These are phyloP conservation scores for Epizoanthus scotinus DNA, from an alignment of 92 coral and sea anemone genomes.

Conservation along the genomic window DNA sequence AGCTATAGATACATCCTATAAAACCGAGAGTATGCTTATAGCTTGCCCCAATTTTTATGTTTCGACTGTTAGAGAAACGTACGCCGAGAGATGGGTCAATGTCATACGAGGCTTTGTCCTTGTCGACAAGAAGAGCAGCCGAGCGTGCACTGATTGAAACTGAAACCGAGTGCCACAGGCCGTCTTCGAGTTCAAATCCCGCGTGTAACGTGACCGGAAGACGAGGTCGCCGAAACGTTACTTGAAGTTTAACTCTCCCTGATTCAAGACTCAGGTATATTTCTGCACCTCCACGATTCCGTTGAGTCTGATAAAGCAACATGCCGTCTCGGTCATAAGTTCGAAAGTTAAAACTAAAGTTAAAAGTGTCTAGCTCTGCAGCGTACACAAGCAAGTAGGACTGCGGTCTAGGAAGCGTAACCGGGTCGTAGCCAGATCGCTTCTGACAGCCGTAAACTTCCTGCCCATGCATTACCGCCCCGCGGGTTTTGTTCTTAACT, in stretches of 20 bases:
- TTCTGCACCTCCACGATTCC: constrained; percentile 43
- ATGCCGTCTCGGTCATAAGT: constrained; percentile 79
- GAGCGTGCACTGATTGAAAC: constrained; percentile 57
- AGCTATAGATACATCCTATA: constrained; percentile 84
- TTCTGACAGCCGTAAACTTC: constrained; percentile 33
- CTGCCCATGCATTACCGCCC: constrained; percentile 47
- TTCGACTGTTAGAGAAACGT: constrained; percentile 49
- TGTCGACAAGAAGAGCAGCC: constrained; percentile 60
- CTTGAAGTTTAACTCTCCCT: constrained; percentile 64
- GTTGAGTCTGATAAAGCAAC: constrained; percentile 59
- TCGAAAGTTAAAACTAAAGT: constrained; percentile 79
- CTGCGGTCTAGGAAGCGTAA: constrained; percentile 64
- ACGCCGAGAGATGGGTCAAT: constrained; percentile 23
- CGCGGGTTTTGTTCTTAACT: constrained; percentile 38
- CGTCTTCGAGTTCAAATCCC: constrained; percentile 63
- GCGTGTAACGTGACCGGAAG: constrained; percentile 45
- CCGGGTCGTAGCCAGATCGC: constrained; percentile 54
- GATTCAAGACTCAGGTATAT: constrained; percentile 55
- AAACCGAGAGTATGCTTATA: constrained; percentile 45
- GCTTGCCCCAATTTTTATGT: constrained; percentile 58
- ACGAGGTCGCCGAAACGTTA: constrained; percentile 41
- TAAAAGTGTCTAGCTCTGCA: constrained; percentile 36
- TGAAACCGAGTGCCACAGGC: constrained; percentile 80
- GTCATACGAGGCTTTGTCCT: constrained; percentile 28
- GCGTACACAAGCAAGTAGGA: constrained; percentile 61